Evolutionary conservation across 53 echinoderm and acorn worm species (phyloP).

Genomic region (Arbacia lixula): DNA sequence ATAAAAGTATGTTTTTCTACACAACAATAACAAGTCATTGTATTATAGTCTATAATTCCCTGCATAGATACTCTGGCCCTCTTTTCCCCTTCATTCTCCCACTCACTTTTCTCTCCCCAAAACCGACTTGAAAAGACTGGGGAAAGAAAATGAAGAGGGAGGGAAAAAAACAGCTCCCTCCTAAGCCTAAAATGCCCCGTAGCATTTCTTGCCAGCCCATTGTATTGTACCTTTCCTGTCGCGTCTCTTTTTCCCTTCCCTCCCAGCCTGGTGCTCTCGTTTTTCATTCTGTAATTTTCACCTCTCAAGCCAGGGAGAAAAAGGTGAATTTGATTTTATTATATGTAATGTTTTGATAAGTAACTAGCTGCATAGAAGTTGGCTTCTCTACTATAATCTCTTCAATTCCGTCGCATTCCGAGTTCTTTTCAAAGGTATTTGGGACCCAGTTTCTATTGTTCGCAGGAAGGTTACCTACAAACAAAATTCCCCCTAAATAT

Average conservation of each 20-base stretch:
- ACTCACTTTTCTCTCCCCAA: conserved; percentile 18
- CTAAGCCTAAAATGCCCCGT: conserved; percentile 35
- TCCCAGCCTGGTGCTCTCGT: not conserved
- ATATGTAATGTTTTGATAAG: conserved; percentile 45
- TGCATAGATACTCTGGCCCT: conserved; percentile 21
- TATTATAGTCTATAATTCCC: conserved; percentile 57
- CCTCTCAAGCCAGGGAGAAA: conserved; percentile 2
- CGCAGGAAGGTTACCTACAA: conserved; percentile 12
- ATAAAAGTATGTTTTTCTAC: conserved; percentile 59
- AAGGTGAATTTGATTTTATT: conserved; percentile 41
- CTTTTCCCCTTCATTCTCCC: conserved; percentile 10
- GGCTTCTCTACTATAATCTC: conserved; percentile 22
- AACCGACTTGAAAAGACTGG: conserved; percentile 2
- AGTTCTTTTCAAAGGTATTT: not conserved
- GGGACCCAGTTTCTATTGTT: conserved; percentile 46
- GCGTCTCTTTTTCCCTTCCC: not conserved
- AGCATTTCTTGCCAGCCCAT: not conserved
- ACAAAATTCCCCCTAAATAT: conserved; percentile 21
- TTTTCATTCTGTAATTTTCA: conserved; percentile 45
- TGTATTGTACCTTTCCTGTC: conserved; percentile 16
- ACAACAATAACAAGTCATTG: conserved; percentile 63
- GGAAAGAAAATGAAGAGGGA: conserved; percentile 16
- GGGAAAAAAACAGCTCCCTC: not conserved
- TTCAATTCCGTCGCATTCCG: conserved; percentile 37
- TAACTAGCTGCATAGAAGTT: conserved; percentile 52